Evolutionary conservation across 1,140 invertebrate species (phyloP).

Genomic region (Acromyrmex heyeri): DNA sequence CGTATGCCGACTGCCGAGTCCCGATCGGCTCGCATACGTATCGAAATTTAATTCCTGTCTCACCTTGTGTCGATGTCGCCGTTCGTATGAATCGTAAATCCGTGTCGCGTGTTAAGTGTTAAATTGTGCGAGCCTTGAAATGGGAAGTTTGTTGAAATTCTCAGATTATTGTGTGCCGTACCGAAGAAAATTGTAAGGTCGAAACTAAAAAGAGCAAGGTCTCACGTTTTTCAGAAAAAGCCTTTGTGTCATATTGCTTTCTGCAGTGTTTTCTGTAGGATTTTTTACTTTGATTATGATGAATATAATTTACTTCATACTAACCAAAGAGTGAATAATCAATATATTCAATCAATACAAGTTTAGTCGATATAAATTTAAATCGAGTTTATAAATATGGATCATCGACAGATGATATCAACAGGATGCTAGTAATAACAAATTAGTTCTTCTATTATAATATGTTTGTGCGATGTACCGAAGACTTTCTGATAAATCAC

Average conservation of each 20-base stretch:
- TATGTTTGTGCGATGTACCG: not conserved
- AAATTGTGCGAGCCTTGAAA: slow-evolving; percentile 17
- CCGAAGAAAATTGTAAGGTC: slow-evolving; percentile 10
- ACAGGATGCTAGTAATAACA: not conserved
- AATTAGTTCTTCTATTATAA: not conserved
- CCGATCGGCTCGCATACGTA: slow-evolving; percentile 2
- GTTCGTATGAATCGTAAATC: slow-evolving; percentile 9
- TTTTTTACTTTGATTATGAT: not conserved
- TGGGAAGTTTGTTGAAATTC: slow-evolving; percentile 12
- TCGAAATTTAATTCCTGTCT: slow-evolving; percentile 51
- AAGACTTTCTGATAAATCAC: not conserved
- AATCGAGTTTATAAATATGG: not conserved
- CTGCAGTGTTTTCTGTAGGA: not conserved
- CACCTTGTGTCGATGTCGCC: not conserved
- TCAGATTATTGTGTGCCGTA: not conserved
- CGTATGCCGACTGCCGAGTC: slow-evolving; percentile 61
- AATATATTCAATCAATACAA: not conserved
- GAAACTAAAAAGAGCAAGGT: not conserved
- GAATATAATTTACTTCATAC: not conserved
- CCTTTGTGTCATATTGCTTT: not conserved
- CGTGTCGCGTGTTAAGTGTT: not conserved
- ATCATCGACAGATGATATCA: not conserved
- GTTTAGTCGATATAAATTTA: not conserved
- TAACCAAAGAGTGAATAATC: not conserved
- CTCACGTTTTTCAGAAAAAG: not conserved